These are phyloP conservation scores for Eulemur rufifrons DNA, from an alignment of 2,113 vertebrate genomes.

Conservation along the genomic window DNA sequence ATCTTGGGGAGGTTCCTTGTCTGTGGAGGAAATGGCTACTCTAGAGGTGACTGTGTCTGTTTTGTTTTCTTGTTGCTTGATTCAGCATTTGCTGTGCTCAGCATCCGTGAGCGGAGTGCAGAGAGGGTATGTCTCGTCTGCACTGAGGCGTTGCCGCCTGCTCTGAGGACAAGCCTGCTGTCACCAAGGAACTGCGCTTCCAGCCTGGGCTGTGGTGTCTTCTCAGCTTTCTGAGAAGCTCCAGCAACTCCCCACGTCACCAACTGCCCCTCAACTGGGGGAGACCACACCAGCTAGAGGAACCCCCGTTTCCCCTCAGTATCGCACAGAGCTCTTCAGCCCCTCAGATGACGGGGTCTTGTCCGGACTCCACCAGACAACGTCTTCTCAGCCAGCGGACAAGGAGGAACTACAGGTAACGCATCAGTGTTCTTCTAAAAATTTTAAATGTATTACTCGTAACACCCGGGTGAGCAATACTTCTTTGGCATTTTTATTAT, in stretches of 20 bases:
- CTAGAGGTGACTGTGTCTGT: not conserved
- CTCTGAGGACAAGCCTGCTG: not conserved
- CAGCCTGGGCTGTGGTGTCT: no score
- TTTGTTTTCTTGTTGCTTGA: not conserved
- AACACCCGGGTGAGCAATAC: not conserved
- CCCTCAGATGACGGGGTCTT: not conserved
- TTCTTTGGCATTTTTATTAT: not conserved
- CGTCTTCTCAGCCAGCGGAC: not conserved
- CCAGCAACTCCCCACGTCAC: not conserved
- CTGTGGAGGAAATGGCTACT: not conserved
- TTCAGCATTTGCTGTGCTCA: not conserved
- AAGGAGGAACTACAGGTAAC: not conserved
- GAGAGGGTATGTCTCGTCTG: not conserved
- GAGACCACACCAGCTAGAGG: not conserved
- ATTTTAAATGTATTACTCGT: not conserved
- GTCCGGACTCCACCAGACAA: not conserved
- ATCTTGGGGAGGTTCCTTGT: not conserved
- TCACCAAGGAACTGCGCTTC: not conserved
- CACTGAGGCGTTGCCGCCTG: no score
- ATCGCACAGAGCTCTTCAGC: no score
- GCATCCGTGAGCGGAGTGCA: not conserved
- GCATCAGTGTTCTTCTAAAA: not conserved
- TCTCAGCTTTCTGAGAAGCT: not conserved
- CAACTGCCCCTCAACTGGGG: no score
- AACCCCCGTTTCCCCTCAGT: not conserved